A percentile compares a stretch with the other conserved stretches of the same genome.
phyloP scores from a whole-genome alignment of 2,888 invertebrate genomes.

The Cryptocheilus praepositus region DNA sequence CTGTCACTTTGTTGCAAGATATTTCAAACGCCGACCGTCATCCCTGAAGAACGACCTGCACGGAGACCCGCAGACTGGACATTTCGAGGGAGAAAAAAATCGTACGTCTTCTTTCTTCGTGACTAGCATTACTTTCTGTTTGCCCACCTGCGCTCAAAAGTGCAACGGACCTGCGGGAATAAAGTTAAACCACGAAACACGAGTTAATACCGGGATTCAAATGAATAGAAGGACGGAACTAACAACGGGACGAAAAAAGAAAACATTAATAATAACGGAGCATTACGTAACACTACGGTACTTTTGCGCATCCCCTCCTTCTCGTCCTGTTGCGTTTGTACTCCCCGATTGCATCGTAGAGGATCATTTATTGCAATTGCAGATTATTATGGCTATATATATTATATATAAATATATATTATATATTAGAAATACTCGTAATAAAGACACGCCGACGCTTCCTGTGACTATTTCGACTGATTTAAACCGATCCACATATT shows the following conservation, averaged over 20 bases:
- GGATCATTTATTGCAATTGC: conserved; percentile 67
- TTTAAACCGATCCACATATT: conserved; percentile 20
- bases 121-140: conserved; percentile 21
- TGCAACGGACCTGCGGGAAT: conserved; percentile 5
- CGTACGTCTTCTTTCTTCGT: conserved; percentile 36
- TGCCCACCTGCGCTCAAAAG: no score
- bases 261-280: conserved; percentile 14
- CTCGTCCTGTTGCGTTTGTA: conserved; percentile 57
- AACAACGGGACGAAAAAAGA: not conserved
- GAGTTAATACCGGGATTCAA: not conserved
- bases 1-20: conserved; percentile 24
- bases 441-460: conserved; percentile 73
- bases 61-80: conserved; percentile 33
- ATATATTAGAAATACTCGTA: conserved; percentile 74
- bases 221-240: conserved; percentile 10
- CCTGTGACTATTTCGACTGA: conserved; percentile 42
- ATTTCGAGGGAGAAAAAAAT: conserved; percentile 33
- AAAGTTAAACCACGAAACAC: conserved; percentile 7
- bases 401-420: conserved; percentile 70
- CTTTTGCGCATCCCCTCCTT: conserved; percentile 44
- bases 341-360: conserved; percentile 60
- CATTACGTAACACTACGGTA: conserved; percentile 45
- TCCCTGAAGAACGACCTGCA: not conserved
- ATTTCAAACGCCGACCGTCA: conserved; percentile 4
- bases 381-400: conserved; percentile 72